Conservation (phyloP, 2,888 invertebrate genomes). For the Phortica magna region DNA sequence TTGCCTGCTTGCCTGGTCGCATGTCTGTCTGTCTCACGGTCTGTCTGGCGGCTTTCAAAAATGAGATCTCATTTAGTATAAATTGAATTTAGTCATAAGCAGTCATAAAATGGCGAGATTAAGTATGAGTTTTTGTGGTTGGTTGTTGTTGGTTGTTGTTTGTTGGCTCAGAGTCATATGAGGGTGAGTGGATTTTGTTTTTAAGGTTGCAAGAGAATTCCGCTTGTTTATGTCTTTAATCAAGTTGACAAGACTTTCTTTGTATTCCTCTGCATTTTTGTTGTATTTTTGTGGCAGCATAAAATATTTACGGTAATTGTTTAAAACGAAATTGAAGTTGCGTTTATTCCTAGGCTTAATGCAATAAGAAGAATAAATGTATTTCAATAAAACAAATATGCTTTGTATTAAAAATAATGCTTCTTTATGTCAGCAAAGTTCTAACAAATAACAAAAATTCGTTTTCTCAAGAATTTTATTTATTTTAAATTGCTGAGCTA, state of each 20-base stretch:
- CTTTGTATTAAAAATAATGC: too few relatives aligned
- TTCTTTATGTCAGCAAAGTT: too few relatives aligned
- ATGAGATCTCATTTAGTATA: slow-evolving; percentile 27
- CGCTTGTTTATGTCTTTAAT: slow-evolving; percentile 3
- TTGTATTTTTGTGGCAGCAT: background rate
- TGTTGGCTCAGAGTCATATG: background rate
- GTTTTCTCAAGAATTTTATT: too few relatives aligned
- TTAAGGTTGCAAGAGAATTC: background rate
- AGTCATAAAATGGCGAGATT: background rate
- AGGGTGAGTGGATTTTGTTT: slow-evolving; percentile 5
- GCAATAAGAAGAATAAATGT: too few relatives aligned
- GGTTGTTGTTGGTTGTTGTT: background rate
- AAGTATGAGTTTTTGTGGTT: background rate
- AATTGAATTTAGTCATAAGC: slow-evolving; percentile 31
- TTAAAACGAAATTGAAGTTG: too few relatives aligned
- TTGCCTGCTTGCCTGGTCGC: background rate
- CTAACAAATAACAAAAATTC: too few relatives aligned
- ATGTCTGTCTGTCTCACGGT: background rate
- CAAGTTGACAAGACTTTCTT: background rate
- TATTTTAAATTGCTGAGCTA: too few relatives aligned
- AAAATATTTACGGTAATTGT: too few relatives aligned
- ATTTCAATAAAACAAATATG: too few relatives aligned
- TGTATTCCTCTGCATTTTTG: background rate
- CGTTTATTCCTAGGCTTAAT: too few relatives aligned
- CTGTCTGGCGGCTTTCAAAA: background rate